phyloP scores from a whole-genome alignment of 2,113 vertebrate species.

The Hemiprocne comata region DNA sequence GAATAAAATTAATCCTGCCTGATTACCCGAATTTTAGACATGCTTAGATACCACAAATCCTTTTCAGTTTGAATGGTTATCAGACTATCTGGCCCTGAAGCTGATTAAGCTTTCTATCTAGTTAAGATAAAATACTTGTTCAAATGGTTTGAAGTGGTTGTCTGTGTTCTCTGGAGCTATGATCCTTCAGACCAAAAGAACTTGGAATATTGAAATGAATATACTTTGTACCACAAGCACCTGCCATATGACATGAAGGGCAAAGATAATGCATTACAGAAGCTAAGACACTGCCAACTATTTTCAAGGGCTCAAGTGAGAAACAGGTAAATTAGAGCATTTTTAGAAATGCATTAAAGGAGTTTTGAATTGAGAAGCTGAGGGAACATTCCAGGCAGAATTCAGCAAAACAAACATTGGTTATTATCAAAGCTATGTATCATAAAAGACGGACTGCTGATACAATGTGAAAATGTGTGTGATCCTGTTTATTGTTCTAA shows the following conservation, averaged over 20 bases:
- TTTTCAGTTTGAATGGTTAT: background rate
- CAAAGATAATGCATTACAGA: slow-evolving; percentile 14
- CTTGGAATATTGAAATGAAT: slow-evolving; percentile 22
- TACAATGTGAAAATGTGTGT: slow-evolving; percentile 22
- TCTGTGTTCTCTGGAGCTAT: slow-evolving; percentile 16
- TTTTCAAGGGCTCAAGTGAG: slow-evolving; percentile 35
- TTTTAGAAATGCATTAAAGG: slow-evolving; percentile 24
- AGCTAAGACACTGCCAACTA: background rate
- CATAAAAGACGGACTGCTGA: slow-evolving; percentile 30
- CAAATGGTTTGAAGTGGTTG: slow-evolving; percentile 32
- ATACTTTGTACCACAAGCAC: background rate
- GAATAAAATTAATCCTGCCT: background rate
- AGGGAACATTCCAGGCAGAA: slow-evolving; percentile 6
- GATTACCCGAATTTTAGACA: background rate
- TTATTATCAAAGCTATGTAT: slow-evolving; percentile 22
- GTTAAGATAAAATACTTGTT: slow-evolving; percentile 27
- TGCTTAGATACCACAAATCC: background rate
- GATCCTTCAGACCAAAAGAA: slow-evolving; percentile 47
- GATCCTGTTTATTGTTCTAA: slow-evolving; percentile 21
- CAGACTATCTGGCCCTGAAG: background rate
- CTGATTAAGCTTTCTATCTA: slow-evolving; percentile 62
- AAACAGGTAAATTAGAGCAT: slow-evolving; percentile 46
- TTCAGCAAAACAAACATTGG: slow-evolving; percentile 32
- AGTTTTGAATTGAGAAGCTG: slow-evolving; percentile 15
- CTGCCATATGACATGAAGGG: background rate